Percentiles rank a stretch among this genome's conserved stretches.
These are phyloP conservation scores for Serripes groenlandicus DNA, from an alignment of 2,888 invertebrate genomes.

Conservation along the genomic window DNA sequence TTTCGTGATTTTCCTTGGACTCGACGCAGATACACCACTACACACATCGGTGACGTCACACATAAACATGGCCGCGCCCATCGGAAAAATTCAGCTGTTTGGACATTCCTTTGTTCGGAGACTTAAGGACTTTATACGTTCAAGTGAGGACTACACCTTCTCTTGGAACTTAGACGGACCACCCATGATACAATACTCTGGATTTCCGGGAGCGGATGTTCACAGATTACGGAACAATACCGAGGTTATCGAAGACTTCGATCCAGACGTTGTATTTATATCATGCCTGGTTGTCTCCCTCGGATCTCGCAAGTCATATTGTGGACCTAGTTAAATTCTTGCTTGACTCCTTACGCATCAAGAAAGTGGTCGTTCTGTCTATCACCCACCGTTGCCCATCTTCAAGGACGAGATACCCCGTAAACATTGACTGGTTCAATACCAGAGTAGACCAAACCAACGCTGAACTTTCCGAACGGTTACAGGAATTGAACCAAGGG, in stretches of 20 bases:
- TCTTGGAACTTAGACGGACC: neutral
- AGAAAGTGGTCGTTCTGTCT: neutral
- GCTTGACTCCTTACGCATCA: neutral
- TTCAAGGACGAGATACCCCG: neutral
- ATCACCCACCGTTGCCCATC: neutral
- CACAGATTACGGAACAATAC: neutral
- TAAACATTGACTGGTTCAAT: slow-evolving; percentile 4
- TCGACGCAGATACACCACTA: too few species aligned
- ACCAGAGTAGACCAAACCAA: slow-evolving; percentile 4
- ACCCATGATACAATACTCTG: slow-evolving; percentile 8
- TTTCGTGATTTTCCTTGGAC: too few species aligned
- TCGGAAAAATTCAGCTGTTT: slow-evolving; percentile 1
- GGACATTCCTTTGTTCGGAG: slow-evolving; percentile 14
- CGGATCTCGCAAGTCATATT: neutral
- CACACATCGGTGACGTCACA: too few species aligned
- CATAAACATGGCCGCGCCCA: too few species aligned
- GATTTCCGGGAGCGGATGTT: slow-evolving; percentile 5
- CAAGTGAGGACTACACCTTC: neutral
- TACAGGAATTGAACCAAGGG: too few species aligned
- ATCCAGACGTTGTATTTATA: slow-evolving; percentile 7
- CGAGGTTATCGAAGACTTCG: slow-evolving; percentile 5
- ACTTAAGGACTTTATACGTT: neutral
- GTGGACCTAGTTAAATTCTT: neutral
- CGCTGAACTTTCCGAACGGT: too few species aligned
- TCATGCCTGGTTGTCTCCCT: neutral